Evolutionary conservation across 2,797 vertebrate genomes (phyloP), one percentile per base, ranked within the genome.

Genomic region (Clarias pachynema): DNA sequence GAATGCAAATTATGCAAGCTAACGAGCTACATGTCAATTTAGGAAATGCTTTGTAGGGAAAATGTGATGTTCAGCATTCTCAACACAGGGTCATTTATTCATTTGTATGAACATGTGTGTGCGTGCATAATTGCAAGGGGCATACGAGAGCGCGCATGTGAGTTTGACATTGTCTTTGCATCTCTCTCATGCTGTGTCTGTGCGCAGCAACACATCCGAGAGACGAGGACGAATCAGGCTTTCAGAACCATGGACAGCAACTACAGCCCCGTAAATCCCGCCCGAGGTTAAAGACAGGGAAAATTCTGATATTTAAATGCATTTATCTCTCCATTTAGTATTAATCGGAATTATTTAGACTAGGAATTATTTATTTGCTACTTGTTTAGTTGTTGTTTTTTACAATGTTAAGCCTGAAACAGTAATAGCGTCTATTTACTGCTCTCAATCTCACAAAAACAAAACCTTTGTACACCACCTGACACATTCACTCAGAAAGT

Each of bases 211-310:
- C 37, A 78, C 34, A 70, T 81, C 63, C 24, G 16, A 62, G 34
- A 37, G 37, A 73, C 31, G 16, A 37, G 31, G 26, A 24, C 34
- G 26, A 15, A 53, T 49, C 78, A 73, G 4, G 78, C 49, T 81
- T 94, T 95, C 94, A 96, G 95, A 12, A 96, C 95, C 95, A 94
- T 15, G 95, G 95, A 95, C 92, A 95, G 95, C 93, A 89, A 85
- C 88, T 88, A 20, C 4, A 0, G 24, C 82, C 1, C 15, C 0
- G 29, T 20, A 6, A 29, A 24, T n/a, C 10, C 15, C 0, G 9
- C 15, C 15, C 26, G 31, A 15, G 16, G 24, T 34, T 20, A 40
- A 57, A 29, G 24, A 26, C 0, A 16, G 5, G 8, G 20, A n/a
- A 59, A 31, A 53, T 66, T 34, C 15, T 6, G 9, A 18, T 15